Evolutionary conservation across 2,888 invertebrate species (phyloP).

Genomic region (Hesperia comma): DNA sequence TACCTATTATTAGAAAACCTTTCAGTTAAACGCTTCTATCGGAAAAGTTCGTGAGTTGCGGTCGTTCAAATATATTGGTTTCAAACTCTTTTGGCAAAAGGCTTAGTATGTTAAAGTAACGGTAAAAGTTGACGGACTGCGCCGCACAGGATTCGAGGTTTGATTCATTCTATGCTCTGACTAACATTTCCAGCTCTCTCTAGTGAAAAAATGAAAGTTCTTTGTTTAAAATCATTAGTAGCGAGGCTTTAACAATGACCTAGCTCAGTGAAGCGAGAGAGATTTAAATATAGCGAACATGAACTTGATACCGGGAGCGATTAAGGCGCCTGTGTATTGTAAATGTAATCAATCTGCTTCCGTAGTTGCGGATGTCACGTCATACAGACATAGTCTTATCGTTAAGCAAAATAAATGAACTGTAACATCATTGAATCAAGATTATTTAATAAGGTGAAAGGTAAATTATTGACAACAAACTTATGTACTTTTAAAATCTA

Average conservation of each 20-base stretch:
- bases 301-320: conserved; percentile 10
- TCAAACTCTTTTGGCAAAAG: not conserved
- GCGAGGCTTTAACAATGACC: conserved; percentile 10
- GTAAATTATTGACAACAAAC: not conserved
- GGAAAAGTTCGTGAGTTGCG: too few species aligned
- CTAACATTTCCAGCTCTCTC: conserved; percentile 27
- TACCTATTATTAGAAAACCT: too few species aligned
- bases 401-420: conserved; percentile 1
- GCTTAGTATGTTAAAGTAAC: conserved; percentile 10
- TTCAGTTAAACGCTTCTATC: too few species aligned
- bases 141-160: conserved; percentile 8
- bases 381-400: conserved; percentile 9
- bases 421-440: not conserved
- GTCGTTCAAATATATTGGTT: not conserved
- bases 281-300: conserved; percentile 9
- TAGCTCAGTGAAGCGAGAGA: conserved; percentile 1
- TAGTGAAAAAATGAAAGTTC: conserved; percentile 25
- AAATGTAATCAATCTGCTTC: conserved; percentile 12
- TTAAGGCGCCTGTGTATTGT: conserved; percentile 7
- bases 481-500: not conserved
- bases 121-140: conserved; percentile 12
- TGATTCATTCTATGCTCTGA: conserved; percentile 29
- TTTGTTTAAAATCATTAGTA: conserved; percentile 6
- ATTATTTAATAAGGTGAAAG: not conserved
- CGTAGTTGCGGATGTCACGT: conserved; percentile 9